Conservation (phyloP, 2,113 vertebrate species). For the Pantherophis guttatus region DNA sequence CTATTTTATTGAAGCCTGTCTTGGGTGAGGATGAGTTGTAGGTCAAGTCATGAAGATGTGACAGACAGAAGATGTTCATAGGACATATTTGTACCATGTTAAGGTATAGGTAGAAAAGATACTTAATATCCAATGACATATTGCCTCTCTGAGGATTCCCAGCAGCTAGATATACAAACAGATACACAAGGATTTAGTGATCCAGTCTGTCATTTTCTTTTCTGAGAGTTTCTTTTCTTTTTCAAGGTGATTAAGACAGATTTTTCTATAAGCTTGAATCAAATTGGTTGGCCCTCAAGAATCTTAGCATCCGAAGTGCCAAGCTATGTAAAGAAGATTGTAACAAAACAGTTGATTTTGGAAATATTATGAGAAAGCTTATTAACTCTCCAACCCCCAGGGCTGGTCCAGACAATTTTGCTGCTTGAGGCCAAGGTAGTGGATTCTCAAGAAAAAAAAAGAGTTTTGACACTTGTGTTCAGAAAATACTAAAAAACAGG, state of each 20-base stretch:
- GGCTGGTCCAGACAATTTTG: neutral
- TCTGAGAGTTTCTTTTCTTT: neutral
- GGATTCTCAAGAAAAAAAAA: neutral
- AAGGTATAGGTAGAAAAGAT: neutral
- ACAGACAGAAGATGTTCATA: neutral
- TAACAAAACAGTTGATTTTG: neutral
- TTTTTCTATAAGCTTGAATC: neutral
- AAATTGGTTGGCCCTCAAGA: neutral
- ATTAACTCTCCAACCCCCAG: neutral
- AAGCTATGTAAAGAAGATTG: neutral
- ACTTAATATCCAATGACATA: neutral
- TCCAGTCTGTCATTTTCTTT: neutral
- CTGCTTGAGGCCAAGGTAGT: neutral
- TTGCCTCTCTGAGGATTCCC: neutral
- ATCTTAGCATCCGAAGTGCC: neutral
- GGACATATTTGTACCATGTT: neutral
- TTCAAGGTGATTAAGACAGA: neutral
- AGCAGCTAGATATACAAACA: neutral
- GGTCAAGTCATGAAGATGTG: neutral
- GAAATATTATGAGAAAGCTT: neutral
- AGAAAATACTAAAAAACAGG: neutral
- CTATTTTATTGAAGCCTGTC: neutral
- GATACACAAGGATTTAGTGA: neutral
- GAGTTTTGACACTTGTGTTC: neutral
- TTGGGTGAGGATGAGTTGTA: neutral